Base-by-base conservation (phyloP, 2,888 invertebrate species). In the Conus canariensis region DNA sequence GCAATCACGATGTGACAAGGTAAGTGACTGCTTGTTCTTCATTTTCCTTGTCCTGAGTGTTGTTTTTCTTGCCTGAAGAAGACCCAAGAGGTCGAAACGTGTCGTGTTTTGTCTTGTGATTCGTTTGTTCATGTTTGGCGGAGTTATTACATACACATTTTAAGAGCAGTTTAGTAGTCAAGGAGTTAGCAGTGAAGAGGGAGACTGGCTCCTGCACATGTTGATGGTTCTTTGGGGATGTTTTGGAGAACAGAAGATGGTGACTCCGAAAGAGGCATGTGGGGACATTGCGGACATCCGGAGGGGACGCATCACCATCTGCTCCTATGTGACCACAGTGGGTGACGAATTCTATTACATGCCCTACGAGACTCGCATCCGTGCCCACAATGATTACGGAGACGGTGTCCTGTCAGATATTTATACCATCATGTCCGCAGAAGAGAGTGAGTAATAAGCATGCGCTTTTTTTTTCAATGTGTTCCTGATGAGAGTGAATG, bases 361-460 rank as follows among this genome's bases (percentile, higher is more conserved):
- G 56, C 93, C 92, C 70, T 96, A 96, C 92, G 95, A 95, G 77
- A 96, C 96, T 1, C 94, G 95, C 92, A 95, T 95, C 0, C 93
- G 94, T 64, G 94, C 95, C 0, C 91, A 92, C 88, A 96, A 96
- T 90, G 90, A 89, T 10, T 91, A 98, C 14, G 99, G 99, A 0
- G 97, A 97, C 12, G 99, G 99, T 0, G 99, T 99, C 0, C 97
- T 98, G 93, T 98, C 98, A 91, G 93, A 93, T 9, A 97, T 97
- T 9, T 97, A 97, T 6, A 97, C 97, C 1, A 97, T 97, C 0
- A 97, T 93, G 89, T 95, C 96, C 9, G 95, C 96, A 22, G 95
- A 95, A 92, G 94, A 94, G 25, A 89, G 96, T 96, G 92, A 92
- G 95, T 94, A 70, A 12, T 60, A 60, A 0, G 56, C 56, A 56